These are phyloP conservation scores for Leucozona laternaria DNA, from an alignment of 2,888 invertebrate species.

Conservation along the genomic window DNA sequence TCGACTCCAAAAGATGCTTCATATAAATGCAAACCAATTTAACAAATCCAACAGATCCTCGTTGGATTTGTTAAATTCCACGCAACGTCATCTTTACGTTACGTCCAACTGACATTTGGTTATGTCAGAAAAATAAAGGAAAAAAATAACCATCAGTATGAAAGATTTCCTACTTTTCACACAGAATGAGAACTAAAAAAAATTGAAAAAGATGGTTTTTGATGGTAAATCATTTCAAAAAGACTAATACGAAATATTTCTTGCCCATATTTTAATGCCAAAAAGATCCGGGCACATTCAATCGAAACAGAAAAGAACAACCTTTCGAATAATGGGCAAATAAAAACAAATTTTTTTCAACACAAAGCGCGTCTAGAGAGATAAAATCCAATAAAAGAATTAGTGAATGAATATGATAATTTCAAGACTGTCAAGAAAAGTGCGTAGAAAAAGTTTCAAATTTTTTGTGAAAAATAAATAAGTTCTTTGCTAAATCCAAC, in stretches of 20 bases:
- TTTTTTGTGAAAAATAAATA: conserved; percentile 76
- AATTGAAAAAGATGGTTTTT: conserved; percentile 68
- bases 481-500: conserved; percentile 54
- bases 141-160: conserved; percentile 66
- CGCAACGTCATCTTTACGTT: conserved; percentile 36
- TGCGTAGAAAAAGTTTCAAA: conserved; percentile 77
- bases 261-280: conserved; percentile 49
- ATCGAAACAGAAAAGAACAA: conserved; percentile 30
- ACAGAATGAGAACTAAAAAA: conserved; percentile 71
- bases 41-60: conserved; percentile 8
- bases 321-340: conserved; percentile 53
- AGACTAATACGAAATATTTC: conserved; percentile 55
- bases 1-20: too few relatives aligned
- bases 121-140: conserved; percentile 68
- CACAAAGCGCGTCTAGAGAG: conserved; percentile 57
- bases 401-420: conserved; percentile 77
- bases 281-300: conserved; percentile 25
- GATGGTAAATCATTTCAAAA: conserved; percentile 65
- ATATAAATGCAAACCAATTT: not conserved
- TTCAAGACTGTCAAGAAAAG: conserved; percentile 76
- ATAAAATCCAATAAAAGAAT: conserved; percentile 64
- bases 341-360: conserved; percentile 51
- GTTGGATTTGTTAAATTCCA: conserved; percentile 11
- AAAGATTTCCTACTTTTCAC: conserved; percentile 72
- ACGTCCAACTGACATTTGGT: conserved; percentile 52